Evolutionary conservation across 2,888 invertebrate species (phyloP).

Genomic region (Hypsopygia costalis): DNA sequence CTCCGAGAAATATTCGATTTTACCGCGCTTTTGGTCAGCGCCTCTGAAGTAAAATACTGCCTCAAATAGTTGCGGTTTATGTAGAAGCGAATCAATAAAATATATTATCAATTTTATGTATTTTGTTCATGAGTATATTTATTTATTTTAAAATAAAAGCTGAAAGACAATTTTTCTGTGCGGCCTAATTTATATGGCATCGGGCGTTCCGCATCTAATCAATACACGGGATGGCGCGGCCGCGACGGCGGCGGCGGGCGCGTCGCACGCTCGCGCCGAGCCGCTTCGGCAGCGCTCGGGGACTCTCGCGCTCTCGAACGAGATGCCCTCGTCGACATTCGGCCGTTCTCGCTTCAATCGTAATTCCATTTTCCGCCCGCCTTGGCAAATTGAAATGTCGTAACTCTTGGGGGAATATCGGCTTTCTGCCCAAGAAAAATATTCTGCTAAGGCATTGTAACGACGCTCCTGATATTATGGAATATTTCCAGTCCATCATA

Average conservation of each 20-base stretch:
- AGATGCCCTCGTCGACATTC: conserved; percentile 51
- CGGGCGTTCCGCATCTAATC: conserved; percentile 80
- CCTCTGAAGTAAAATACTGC: no score
- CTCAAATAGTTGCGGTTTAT: no score
- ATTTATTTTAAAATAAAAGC: conserved; percentile 1
- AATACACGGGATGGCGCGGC: conserved; percentile 73
- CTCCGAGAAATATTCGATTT: no score
- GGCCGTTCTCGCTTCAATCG: conserved; percentile 75
- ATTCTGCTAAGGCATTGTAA: conserved; percentile 76
- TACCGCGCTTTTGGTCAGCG: no score
- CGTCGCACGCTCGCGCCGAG: conserved; percentile 45
- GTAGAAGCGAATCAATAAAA: no score
- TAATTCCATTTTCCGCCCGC: conserved; percentile 82
- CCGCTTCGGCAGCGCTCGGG: conserved; percentile 46
- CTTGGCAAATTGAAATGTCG: conserved; percentile 82
- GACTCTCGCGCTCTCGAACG: conserved; percentile 21
- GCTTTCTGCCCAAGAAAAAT: conserved; percentile 79
- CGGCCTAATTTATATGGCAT: conserved; percentile 80
- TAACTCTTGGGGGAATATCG: conserved; percentile 81
- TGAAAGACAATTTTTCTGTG: conserved; percentile 65
- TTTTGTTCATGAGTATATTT: neutral
- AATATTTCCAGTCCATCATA: conserved; percentile 76
- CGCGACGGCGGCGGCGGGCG: conserved; percentile 69
- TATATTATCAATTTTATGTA: no score
- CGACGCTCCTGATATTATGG: conserved; percentile 71